Percentiles rank a stretch among this genome's conserved stretches.
These are phyloP conservation scores for Aurelia aurita complex sp. Pacific DNA, from an alignment of 30 jellyfish, hydroid and myxozoan genomes.

Conservation along the genomic window DNA sequence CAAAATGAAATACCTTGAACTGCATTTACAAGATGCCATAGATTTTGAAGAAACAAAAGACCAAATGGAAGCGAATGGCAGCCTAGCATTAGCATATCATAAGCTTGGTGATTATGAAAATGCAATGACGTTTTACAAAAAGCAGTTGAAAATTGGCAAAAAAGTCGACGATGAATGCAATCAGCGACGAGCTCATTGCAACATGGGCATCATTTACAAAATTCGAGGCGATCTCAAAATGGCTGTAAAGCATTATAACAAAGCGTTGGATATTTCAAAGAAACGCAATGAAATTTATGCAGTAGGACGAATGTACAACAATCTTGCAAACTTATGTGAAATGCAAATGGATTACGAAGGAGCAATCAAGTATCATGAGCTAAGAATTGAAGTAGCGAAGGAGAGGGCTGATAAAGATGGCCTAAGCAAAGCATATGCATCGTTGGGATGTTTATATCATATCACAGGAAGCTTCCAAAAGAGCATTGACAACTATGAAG, in stretches of 20 bases:
- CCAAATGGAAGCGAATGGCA: slow-evolving; percentile 77
- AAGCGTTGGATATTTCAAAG: slow-evolving; percentile 75
- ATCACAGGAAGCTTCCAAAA: slow-evolving; percentile 32
- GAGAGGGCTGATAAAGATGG: slow-evolving; percentile 81
- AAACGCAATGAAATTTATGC: slow-evolving; percentile 77
- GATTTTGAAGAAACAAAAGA: slow-evolving; percentile 75
- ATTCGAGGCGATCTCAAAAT: slow-evolving; percentile 62
- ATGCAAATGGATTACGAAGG: slow-evolving; percentile 79
- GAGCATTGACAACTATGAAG: slow-evolving; percentile 73
- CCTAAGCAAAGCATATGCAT: slow-evolving; percentile 72
- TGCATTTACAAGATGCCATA: slow-evolving; percentile 77
- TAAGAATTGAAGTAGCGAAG: slow-evolving; percentile 73
- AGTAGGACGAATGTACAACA: slow-evolving; percentile 80
- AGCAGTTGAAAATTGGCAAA: slow-evolving; percentile 65
- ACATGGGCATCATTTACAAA: slow-evolving; percentile 81
- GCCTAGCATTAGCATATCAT: slow-evolving; percentile 84
- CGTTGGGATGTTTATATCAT: slow-evolving; percentile 81
- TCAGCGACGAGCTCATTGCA: slow-evolving; percentile 81
- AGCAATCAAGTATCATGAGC: slow-evolving; percentile 72
- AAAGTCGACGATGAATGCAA: slow-evolving; percentile 70
- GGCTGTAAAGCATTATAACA: slow-evolving; percentile 72
- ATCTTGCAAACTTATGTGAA: slow-evolving; percentile 83
- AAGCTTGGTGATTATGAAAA: slow-evolving; percentile 71
- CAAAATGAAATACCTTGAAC: slow-evolving; percentile 70
- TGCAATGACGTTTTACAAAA: slow-evolving; percentile 59